Evolutionary conservation across 2,888 invertebrate genomes (phyloP).

Genomic region (Diaperis boleti): DNA sequence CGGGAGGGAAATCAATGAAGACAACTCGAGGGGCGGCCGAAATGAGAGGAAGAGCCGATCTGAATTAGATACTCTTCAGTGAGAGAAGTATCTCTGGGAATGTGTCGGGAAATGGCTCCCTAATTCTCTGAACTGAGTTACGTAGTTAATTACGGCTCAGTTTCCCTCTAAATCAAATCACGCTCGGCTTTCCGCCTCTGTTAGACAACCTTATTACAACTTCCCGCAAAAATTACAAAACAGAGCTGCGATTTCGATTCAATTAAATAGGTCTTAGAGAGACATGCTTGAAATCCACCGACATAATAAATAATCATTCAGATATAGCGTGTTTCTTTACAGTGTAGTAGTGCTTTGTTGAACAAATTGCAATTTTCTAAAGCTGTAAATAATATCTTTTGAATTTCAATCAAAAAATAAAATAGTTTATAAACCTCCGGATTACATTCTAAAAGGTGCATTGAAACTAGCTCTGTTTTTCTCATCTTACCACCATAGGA

Average conservation of each 20-base stretch:
- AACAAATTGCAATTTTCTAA: too few relatives aligned
- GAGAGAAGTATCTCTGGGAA: conserved; percentile 55
- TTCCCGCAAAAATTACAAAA: conserved; percentile 53
- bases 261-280: conserved; percentile 40
- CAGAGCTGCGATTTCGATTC: conserved; percentile 38
- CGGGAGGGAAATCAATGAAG: conserved; percentile 64
- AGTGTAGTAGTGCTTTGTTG: too few relatives aligned
- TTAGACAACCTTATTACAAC: conserved; percentile 54
- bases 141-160: conserved; percentile 62
- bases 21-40: conserved; percentile 50
- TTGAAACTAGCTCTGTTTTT: too few relatives aligned
- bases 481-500: too few relatives aligned
- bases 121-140: conserved; percentile 57
- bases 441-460: too few relatives aligned
- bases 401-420: too few relatives aligned
- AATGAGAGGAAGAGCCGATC: conserved; percentile 53
- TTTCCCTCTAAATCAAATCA: conserved; percentile 61
- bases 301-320: conserved; percentile 22
- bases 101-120: conserved; percentile 59
- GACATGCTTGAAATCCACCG: conserved; percentile 7
- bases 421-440: too few relatives aligned
- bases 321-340: too few relatives aligned
- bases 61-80: conserved; percentile 61
- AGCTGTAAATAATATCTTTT: too few relatives aligned
- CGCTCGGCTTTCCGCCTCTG: conserved; percentile 53